These are phyloP conservation scores for Nematolebias whitei DNA, from an alignment of 2,113 vertebrate genomes.

Conservation along the genomic window DNA sequence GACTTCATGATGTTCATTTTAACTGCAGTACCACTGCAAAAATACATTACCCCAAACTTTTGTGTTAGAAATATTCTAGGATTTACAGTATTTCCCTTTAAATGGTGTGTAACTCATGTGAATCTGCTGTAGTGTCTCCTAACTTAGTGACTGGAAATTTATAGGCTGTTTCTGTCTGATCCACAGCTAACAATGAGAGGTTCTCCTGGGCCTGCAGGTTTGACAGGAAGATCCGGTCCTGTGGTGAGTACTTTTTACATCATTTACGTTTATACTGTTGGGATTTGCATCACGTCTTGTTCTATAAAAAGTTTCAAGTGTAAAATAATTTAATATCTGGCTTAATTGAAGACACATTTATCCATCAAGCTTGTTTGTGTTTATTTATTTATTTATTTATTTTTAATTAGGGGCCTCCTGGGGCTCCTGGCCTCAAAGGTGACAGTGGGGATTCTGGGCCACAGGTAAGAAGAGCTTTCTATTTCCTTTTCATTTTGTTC, in stretches of 20 bases:
- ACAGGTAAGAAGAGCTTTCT: constrained; percentile 80
- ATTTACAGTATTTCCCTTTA: too few relatives aligned
- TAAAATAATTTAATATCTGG: constrained; percentile 4
- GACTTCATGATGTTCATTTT: background rate
- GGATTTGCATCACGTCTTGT: constrained; percentile 11
- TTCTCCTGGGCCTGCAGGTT: constrained; percentile 89
- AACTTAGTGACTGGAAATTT: constrained; percentile 29
- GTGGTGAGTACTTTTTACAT: constrained; percentile 83
- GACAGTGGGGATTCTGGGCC: constrained; percentile 92
- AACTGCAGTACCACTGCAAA: background rate
- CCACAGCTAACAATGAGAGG: constrained; percentile 92
- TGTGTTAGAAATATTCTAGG: too few relatives aligned
- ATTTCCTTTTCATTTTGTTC: background rate
- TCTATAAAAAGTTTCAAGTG: background rate
- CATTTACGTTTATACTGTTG: constrained; percentile 12
- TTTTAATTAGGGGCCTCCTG: constrained; percentile 87
- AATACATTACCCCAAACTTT: too few relatives aligned
- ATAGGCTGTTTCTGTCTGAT: constrained; percentile 46
- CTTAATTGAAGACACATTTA: constrained; percentile 1
- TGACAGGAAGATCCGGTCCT: constrained; percentile 93
- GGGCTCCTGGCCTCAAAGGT: constrained; percentile 90
- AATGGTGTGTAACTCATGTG: too few relatives aligned
- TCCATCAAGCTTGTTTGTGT: constrained; percentile 8
- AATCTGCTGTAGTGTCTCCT: background rate
- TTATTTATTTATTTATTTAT: too few relatives aligned